Conservation (phyloP, 2,113 vertebrate species). For the Elgaria multicarinata region DNA sequence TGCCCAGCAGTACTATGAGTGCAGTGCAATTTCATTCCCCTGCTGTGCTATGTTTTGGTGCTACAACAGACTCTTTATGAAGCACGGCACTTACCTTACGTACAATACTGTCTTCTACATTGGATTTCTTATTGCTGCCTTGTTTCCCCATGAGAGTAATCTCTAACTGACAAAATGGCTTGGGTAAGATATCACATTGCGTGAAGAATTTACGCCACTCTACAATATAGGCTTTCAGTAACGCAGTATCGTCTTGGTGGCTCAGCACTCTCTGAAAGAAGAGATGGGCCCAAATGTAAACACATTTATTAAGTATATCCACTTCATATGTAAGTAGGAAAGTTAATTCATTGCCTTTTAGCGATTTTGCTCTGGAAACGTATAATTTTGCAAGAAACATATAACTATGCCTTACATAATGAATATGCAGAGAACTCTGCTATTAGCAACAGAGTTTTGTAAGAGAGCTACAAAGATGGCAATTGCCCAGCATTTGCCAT, state of each 20-base stretch:
- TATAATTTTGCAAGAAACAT: background rate
- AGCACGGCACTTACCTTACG: constrained; percentile 85
- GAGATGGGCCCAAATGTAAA: constrained; percentile 19
- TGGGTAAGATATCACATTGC: constrained; percentile 88
- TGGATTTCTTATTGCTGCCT: constrained; percentile 98
- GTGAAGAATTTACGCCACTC: constrained; percentile 95
- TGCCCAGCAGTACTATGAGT: background rate
- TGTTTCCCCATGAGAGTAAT: constrained; percentile 98
- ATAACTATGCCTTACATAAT: background rate
- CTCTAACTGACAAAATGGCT: constrained; percentile 93
- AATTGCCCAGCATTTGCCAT: background rate
- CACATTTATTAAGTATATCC: background rate
- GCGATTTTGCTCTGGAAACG: background rate
- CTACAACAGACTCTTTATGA: background rate
- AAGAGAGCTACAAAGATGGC: background rate
- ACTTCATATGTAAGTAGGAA: background rate
- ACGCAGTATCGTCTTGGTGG: constrained; percentile 97
- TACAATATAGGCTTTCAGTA: constrained; percentile 96
- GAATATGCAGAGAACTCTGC: background rate
- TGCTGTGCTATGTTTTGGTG: background rate
- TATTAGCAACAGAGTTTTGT: background rate
- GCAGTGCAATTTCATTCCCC: background rate
- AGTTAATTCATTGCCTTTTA: constrained; percentile 9
- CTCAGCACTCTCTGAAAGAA: constrained; percentile 91
- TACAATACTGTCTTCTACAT: constrained; percentile 97